phyloP scores from a whole-genome alignment of 2,888 invertebrate genomes.

The Chrysotoxum bicinctum region DNA sequence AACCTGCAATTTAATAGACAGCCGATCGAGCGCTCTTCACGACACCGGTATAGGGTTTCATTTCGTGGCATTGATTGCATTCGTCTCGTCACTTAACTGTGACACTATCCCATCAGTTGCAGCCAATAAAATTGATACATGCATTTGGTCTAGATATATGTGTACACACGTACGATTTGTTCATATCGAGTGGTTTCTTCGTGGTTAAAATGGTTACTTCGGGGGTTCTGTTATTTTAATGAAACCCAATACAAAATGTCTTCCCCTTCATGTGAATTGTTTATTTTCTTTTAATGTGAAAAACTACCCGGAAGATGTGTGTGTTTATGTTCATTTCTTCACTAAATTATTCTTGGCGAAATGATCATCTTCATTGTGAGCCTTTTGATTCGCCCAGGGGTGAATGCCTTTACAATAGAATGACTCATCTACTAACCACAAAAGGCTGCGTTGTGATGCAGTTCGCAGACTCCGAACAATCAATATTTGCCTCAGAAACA shows the following conservation, averaged over 20 bases:
- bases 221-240: slow-evolving; percentile 27
- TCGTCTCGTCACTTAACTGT: slow-evolving; percentile 42
- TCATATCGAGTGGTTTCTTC: slow-evolving; percentile 33
- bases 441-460: slow-evolving; percentile 1
- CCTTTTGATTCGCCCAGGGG: slow-evolving; percentile 36
- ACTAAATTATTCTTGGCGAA: slow-evolving; percentile 2
- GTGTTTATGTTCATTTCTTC: neutral
- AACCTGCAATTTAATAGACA: neutral
- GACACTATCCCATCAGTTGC: neutral
- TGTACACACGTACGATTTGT: slow-evolving; percentile 25
- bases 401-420: slow-evolving; percentile 26
- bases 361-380: slow-evolving; percentile 18
- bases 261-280: slow-evolving; percentile 23
- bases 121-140: slow-evolving; percentile 43
- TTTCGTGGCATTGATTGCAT: slow-evolving; percentile 58
- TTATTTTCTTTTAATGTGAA: neutral
- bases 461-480: slow-evolving; percentile 29
- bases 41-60: slow-evolving; percentile 21
- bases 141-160: no score
- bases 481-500: slow-evolving; percentile 41
- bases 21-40: neutral
- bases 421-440: slow-evolving; percentile 13
- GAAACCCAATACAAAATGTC: slow-evolving; percentile 29
- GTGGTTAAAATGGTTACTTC: slow-evolving; percentile 52
- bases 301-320: slow-evolving; percentile 36